A percentile compares a stretch with the other conserved stretches of the same genome.
Evolutionary conservation across 2,113 vertebrate species (phyloP).

Genomic region (Gorsachius goisagi): DNA sequence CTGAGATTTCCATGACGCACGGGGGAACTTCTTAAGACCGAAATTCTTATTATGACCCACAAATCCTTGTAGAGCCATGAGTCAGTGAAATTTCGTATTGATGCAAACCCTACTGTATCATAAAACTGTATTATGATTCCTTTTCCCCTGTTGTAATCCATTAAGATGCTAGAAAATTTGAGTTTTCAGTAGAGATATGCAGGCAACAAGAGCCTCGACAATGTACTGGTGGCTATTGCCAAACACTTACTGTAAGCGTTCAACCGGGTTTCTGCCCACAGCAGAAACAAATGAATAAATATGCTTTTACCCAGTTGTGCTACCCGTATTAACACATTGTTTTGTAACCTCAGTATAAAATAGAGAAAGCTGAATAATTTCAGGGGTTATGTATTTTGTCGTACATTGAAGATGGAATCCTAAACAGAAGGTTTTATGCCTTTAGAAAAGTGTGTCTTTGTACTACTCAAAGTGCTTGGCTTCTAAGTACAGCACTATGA

Average conservation of each 20-base stretch:
- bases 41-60: neutral
- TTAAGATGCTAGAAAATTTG: neutral
- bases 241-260: slow-evolving; percentile 31
- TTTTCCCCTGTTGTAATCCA: neutral
- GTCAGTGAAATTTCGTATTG: neutral
- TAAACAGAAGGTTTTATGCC: slow-evolving; percentile 14
- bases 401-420: slow-evolving; percentile 12
- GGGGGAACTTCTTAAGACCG: neutral
- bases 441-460: slow-evolving; percentile 8
- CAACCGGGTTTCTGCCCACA: slow-evolving; percentile 40
- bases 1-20: neutral
- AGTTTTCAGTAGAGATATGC: neutral
- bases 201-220: neutral
- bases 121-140: neutral
- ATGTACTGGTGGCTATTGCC: neutral
- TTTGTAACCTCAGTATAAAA: slow-evolving; percentile 45
- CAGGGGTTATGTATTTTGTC: slow-evolving; percentile 44
- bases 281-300: slow-evolving; percentile 62
- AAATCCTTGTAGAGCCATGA: neutral
- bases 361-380: neutral
- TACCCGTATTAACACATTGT: slow-evolving; percentile 15
- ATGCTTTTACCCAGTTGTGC: slow-evolving; percentile 32
- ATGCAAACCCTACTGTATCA: neutral
- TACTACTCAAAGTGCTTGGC: neutral
- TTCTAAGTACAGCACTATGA: neutral